Conservation (phyloP, 2,113 vertebrate genomes). For the Nycticorax nycticorax region DNA sequence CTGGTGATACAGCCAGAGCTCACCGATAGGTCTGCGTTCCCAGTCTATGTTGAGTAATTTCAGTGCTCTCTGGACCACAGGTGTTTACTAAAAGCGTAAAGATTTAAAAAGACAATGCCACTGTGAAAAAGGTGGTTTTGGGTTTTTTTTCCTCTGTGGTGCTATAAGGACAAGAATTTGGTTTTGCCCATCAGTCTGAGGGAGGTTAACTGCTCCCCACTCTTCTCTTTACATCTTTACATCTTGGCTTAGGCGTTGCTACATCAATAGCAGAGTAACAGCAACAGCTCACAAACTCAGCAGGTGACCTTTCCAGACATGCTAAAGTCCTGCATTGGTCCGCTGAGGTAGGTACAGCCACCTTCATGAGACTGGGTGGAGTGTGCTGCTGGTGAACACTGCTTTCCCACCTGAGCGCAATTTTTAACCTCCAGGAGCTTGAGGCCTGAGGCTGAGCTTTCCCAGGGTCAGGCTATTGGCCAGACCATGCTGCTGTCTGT, state of each 20-base stretch:
- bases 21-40: neutral
- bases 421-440: neutral
- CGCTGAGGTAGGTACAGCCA: neutral
- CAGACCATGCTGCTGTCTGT: neutral
- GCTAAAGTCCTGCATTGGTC: neutral
- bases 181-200: neutral
- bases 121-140: neutral
- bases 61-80: neutral
- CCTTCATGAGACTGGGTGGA: neutral
- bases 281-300: neutral
- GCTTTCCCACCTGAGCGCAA: neutral
- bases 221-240: neutral
- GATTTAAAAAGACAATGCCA: neutral
- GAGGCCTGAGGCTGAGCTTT: neutral
- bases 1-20: neutral
- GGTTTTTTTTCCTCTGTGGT: neutral
- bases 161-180: neutral
- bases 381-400: neutral
- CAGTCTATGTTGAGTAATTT: neutral
- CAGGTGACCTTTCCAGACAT: neutral
- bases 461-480: neutral
- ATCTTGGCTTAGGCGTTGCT: neutral
- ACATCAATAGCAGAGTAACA: neutral
- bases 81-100: neutral
- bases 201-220: neutral